Base-by-base conservation (phyloP, 2,888 invertebrate species). In the Agriopis leucophaearia region DNA sequence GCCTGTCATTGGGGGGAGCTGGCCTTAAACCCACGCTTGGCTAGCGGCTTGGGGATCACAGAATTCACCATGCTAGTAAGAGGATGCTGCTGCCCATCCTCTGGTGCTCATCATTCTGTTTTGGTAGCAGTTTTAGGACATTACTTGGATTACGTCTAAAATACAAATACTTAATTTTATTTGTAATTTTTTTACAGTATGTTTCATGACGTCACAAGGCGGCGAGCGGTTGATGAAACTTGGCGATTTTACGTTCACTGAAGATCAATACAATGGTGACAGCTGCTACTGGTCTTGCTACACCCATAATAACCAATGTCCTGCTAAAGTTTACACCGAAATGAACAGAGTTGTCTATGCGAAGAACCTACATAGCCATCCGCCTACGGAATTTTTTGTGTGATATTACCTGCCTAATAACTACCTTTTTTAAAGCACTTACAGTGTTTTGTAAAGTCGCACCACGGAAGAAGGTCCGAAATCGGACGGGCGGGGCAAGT, bases 321-420 rank as follows among this genome's bases (percentile, higher is more conserved):
- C 85, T 8, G 94, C 94, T 8, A 88, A 84, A 73, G 88, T 88
- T 1, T 90, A 87, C 74, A 93, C 93, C 0, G 86, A 90, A 52
- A 73, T 77, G 13, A 82, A 88, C 63, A 86, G 81, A 70, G 73
- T 94, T 15, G 77, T 91, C 12, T 88, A 84, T 60, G 86, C 90
- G 4, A 90, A 85, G 75, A 93, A 92, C 67, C 69, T 80, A 0
- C 94, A 94, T 58, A 94, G 90, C 69, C 94, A 94, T 77, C 87
- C 86, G 0, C 94, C 94, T 1, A 92, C 93, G 0, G 94, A 92
- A 73, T 94, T 94, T 73, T 94, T 94, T 80, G 94, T 93, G 72
- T 93, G 86, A 18, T 4, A 10, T 52, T 52, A 1, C 1, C 15
- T 52, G 8, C 0, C 15, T 15, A 15, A 8, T 5, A 6, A 45